Evolutionary conservation across 2,797 vertebrate genomes (phyloP).

Genomic region (Rachycentron canadum): DNA sequence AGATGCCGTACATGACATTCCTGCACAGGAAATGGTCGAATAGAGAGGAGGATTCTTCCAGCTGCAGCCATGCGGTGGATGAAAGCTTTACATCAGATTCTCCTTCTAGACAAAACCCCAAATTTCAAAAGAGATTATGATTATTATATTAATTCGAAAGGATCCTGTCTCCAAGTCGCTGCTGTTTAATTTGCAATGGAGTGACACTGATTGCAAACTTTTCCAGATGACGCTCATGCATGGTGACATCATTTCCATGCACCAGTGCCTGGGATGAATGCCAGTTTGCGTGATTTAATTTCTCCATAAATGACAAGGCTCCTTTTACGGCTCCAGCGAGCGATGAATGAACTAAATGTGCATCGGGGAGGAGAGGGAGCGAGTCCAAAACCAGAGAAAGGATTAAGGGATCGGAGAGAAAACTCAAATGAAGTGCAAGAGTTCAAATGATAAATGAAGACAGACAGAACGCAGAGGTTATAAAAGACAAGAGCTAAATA

Average conservation of each 20-base stretch:
- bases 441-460: not conserved
- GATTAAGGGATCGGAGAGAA: not conserved
- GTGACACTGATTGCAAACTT: conserved; percentile 75
- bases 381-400: not conserved
- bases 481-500: not conserved
- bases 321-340: conserved; percentile 67
- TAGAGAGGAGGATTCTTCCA: not conserved
- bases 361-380: not conserved
- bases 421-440: conserved; percentile 16
- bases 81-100: not conserved
- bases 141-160: conserved; percentile 43
- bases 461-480: conserved; percentile 12
- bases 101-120: not conserved
- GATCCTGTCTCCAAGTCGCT: conserved; percentile 43
- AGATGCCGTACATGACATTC: conserved; percentile 27
- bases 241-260: conserved; percentile 76
- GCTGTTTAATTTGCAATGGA: conserved; percentile 50
- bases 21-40: conserved; percentile 6
- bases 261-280: conserved; percentile 74
- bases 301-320: conserved; percentile 75
- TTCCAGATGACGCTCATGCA: conserved; percentile 72
- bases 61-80: not conserved
- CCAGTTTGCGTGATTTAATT: conserved; percentile 81
- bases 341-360: conserved; percentile 64
- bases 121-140: conserved; percentile 29